A percentile compares a stretch with the other conserved stretches of the same genome.
phyloP scores from a whole-genome alignment of 2,113 vertebrate genomes.

The Clinocottus analis region DNA sequence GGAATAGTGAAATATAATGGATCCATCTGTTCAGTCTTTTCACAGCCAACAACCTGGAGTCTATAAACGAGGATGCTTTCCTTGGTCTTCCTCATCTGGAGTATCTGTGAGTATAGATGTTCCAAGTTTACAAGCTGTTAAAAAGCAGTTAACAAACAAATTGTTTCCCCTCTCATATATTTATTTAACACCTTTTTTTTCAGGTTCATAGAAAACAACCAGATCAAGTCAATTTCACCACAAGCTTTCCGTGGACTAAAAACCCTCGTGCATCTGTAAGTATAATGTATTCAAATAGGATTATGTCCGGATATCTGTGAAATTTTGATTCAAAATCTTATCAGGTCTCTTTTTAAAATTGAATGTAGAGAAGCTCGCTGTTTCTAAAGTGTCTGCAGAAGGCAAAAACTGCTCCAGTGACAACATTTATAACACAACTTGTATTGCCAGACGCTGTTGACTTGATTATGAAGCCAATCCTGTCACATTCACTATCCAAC shows the following conservation, averaged over 20 bases:
- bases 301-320: neutral
- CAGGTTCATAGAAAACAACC: constrained; percentile 99
- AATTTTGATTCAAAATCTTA: neutral
- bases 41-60: constrained; percentile 95
- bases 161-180: neutral
- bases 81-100: constrained; percentile 96
- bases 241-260: constrained; percentile 96
- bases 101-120: constrained; percentile 94
- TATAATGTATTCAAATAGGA: constrained; percentile 61
- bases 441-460: constrained; percentile 42
- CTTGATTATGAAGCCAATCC: constrained; percentile 32
- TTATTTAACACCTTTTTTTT: constrained; percentile 70
- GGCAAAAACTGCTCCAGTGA: constrained; percentile 9
- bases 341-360: neutral
- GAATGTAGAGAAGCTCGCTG: neutral
- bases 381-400: constrained; percentile 12
- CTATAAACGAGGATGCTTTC: constrained; percentile 95
- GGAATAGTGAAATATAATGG: constrained; percentile 10
- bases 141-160: neutral
- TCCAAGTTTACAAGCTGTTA: neutral
- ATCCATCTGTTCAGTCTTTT: constrained; percentile 87
- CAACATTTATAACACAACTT: constrained; percentile 35
- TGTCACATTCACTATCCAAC: neutral
- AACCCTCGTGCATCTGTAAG: constrained; percentile 97
- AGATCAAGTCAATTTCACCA: constrained; percentile 94